Evolutionary conservation across 2,113 vertebrate genomes (phyloP), one percentile per base, ranked within the genome.

Genomic region (Melanotaenia duboulayi): DNA sequence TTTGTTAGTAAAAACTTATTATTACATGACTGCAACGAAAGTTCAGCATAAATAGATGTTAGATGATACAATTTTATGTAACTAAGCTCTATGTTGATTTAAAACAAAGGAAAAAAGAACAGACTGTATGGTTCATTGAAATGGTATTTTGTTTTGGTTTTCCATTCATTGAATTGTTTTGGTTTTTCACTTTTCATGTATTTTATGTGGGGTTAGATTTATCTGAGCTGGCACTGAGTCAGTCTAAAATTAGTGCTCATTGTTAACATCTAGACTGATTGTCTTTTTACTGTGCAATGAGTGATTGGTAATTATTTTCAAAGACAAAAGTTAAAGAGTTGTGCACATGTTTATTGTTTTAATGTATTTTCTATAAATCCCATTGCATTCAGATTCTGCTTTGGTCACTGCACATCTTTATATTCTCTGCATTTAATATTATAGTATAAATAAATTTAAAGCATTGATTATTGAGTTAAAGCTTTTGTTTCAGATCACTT

Each of bases 281-380:
- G n/a, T n/a, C n/a, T 28, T 28, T 28, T 28, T 28, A 28, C 28
- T 6, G 28, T 8, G 7, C 32, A 35, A 17, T 44, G 42, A 12
- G 14, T 16, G 16, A 44, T 44, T 44, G 32, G 32, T 9, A 35
- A 35, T 35, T 35, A 35, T 8, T 16, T 44, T 13, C 13, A 42
- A 2, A 42, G 39, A 42, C 22, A 35, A 5, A 25, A 46, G 11
- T 28, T 51, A 50, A 73, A 80, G 14, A 22, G 68, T 39, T 56
- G 58, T 7, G 13, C 23, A 63, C 55, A 35, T 64, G 59, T 76
- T 50, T 67, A 5, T 37, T 67, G 10, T 57, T 68, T 75, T 59
- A 35, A 48, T n/a, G 2, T 19, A 19, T 48, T 48, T 19, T 7
- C n/a, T 6, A 28, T 6, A 28, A 28, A 28, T 28, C 28, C 14